Evolutionary conservation across 1,140 invertebrate species (phyloP).

Genomic region (Psilanteris sp.): DNA sequence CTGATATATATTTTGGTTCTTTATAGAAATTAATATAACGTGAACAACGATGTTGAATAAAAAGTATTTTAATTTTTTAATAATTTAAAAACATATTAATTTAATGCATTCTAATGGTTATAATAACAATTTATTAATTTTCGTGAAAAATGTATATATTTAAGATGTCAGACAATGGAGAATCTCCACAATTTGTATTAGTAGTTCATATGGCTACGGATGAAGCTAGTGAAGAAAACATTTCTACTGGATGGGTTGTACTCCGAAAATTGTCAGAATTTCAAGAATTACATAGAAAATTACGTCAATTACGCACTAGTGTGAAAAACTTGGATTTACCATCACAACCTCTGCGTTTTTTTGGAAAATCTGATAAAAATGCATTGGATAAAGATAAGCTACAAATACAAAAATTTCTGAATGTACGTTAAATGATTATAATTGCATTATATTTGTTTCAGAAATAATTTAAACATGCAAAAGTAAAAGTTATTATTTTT

Average conservation of each 20-base stretch:
- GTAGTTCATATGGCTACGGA: constrained; percentile 88
- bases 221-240: constrained; percentile 82
- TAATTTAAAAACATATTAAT: no score
- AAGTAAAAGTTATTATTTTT: constrained; percentile 63
- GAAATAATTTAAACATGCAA: no score
- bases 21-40: no score
- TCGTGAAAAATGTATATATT: no score
- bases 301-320: constrained; percentile 89
- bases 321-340: constrained; percentile 90
- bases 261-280: constrained; percentile 90
- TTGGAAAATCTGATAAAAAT: constrained; percentile 88
- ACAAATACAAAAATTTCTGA: constrained; percentile 91
- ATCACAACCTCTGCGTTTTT: constrained; percentile 87
- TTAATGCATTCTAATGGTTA: no score
- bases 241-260: constrained; percentile 91
- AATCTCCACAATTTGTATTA: constrained; percentile 89
- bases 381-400: constrained; percentile 89
- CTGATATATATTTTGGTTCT: no score
- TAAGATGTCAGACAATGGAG: constrained; percentile 88
- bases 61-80: no score
- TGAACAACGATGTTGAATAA: no score
- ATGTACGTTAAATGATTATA: constrained; percentile 79
- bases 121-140: no score
- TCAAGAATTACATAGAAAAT: constrained; percentile 90
- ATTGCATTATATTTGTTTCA: no score